These are phyloP conservation scores for Crepidodera aurea DNA, from an alignment of 2,888 invertebrate genomes.

Conservation along the genomic window DNA sequence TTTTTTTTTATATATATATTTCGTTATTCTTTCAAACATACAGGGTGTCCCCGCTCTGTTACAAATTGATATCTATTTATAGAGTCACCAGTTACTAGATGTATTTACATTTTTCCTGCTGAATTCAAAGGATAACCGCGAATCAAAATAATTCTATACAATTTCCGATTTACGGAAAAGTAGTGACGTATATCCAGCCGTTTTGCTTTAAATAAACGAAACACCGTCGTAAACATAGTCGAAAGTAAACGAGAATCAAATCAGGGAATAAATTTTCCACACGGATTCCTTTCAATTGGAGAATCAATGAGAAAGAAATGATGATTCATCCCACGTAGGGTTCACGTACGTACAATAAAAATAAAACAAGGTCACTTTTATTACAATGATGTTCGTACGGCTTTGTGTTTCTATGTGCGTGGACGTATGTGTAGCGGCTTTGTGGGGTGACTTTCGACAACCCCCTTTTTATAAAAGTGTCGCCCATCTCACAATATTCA, in stretches of 20 bases:
- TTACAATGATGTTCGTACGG: constrained; percentile 32
- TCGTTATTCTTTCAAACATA: too few relatives aligned
- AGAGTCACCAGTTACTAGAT: too few relatives aligned
- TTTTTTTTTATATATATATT: too few relatives aligned
- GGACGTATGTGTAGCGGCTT: constrained; percentile 28
- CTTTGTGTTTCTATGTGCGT: constrained; percentile 28
- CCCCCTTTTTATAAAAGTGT: constrained; percentile 30
- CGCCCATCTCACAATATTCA: constrained; percentile 14
- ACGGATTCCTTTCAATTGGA: constrained; percentile 20
- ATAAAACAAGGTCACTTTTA: constrained; percentile 54
- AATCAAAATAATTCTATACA: too few relatives aligned
- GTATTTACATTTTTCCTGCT: too few relatives aligned
- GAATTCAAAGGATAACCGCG: too few relatives aligned
- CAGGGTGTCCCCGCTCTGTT: too few relatives aligned
- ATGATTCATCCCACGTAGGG: constrained; percentile 47
- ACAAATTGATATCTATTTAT: too few relatives aligned
- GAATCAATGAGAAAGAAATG: constrained; percentile 42
- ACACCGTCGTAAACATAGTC: background rate
- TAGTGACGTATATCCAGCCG: too few relatives aligned
- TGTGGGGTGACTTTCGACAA: constrained; percentile 43
- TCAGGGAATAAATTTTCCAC: constrained; percentile 27
- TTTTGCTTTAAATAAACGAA: background rate
- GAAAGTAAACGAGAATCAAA: constrained; percentile 41
- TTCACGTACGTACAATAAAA: constrained; percentile 41
- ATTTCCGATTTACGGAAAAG: too few relatives aligned